Conservation (phyloP, 64 coral and sea anemone genomes). For the Pocillopora damicornis region DNA sequence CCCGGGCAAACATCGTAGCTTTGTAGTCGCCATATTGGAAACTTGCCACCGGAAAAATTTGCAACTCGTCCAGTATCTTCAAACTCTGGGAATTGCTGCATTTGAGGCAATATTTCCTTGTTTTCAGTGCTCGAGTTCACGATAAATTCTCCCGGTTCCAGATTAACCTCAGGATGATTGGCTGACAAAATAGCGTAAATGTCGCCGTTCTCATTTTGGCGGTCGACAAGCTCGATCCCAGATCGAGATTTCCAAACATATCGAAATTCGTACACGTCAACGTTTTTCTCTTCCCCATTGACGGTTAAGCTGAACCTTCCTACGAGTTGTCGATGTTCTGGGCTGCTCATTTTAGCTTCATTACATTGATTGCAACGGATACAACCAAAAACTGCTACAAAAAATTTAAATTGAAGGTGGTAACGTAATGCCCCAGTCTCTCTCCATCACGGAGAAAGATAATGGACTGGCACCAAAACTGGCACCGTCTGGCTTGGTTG, state of each 20-base stretch:
- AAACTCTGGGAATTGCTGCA: conserved; percentile 56
- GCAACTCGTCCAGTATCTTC: conserved; percentile 41
- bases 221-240: conserved; percentile 17
- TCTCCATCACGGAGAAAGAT: too few relatives aligned
- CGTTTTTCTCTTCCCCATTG: not conserved
- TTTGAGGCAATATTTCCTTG: conserved; percentile 29
- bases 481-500: too few relatives aligned
- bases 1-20: conserved; percentile 24
- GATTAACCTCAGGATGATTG: conserved; percentile 10
- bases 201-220: not conserved
- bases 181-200: conserved; percentile 19
- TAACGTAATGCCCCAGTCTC: too few relatives aligned
- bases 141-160: conserved; percentile 54
- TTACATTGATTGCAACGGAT: not conserved
- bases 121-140: conserved; percentile 38
- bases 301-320: not conserved
- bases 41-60: not conserved
- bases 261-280: conserved; percentile 38
- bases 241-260: conserved; percentile 10
- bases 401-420: not conserved
- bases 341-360: not conserved
- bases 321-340: conserved; percentile 1
- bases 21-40: conserved; percentile 49
- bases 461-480: too few relatives aligned
- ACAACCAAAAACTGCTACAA: not conserved